Base-by-base conservation (phyloP, 2,888 invertebrate genomes). In the Drosophila mimica region DNA sequence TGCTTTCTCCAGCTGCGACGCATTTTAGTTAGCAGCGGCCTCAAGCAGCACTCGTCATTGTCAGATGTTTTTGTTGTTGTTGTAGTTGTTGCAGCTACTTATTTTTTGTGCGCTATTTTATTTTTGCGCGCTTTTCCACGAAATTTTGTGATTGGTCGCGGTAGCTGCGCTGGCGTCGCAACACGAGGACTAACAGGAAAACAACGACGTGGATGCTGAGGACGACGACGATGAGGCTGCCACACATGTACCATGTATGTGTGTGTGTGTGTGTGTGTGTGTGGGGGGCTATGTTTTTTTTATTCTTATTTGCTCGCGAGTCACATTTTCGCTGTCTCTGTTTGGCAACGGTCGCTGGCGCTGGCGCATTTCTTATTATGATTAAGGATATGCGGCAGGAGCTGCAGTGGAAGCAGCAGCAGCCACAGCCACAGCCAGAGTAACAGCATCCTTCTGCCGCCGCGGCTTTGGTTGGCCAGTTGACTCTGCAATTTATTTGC, bases 291-390 rank as follows among this genome's bases (percentile, higher is more conserved):
- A 5, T 43, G 51, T 66, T 62, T 78, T 77, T 88, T 79, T 67
- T 58, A 17, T 25, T 25, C 25, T 25, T 48, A 74, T 75, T 70
- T 72, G 68, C 67, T 62, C 77, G 87, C 88, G 85, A 87, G 78
- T 76, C 73, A 73, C 83, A 82, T 60, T 79, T 81, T 76, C 79
- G 76, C 88, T 82, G 86, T 91, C 91, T 88, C 88, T 90, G 89
- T 91, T 85, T 79, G 75, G 85, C 91, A 76, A 72, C 72, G 70
- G 52, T 43, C 56, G 49, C 76, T 65, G 80, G 80, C 86, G 85
- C 87, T 91, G 83, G 91, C 91, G 83, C 76, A 82, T 89, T 89
- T 89, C 88, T 91, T 90, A 90, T 90, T 89, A 91, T 90, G 89
- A 89, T 91, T 88, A 89, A 90, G 88, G 83, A 88, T 82, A 81